Evolutionary conservation across 2,888 invertebrate species (phyloP), one percentile per base, ranked within the genome.

Genomic region (Eristalis intricaria): DNA sequence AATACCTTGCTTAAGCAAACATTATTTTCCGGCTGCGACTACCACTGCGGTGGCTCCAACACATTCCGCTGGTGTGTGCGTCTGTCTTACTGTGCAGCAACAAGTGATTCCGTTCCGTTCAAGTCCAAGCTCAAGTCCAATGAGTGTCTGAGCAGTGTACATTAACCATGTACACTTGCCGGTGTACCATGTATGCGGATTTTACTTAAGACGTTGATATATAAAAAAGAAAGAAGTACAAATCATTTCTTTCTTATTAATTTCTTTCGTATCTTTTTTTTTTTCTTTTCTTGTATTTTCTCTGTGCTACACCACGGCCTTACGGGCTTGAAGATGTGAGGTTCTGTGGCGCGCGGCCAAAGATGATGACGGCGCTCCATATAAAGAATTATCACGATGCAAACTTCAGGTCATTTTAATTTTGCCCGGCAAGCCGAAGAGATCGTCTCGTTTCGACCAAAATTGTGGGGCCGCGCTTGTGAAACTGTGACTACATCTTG

Each of bases 391-490:
- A 88, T 87, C 85, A 88, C 89, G 86, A 86, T 84, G 85, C 86
- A 89, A 89, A 89, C 74, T 87, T 88, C 71, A 89, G 90, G 90
- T 90, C 90, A 90, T 89, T 90, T 89, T 86, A 88, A 89, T 89
- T 89, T 89, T 68, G 88, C 77, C 89, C 79, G 78, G 79, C 86
- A 84, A 78, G 85, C 88, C 60, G 89, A 71, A 88, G 85, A 89
- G 84, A 88, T 82, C 79, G 74, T 13, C 79, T 68, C 32, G 40
- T 77, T 63, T 26, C 64, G 40, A 63, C 23, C 22, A 64, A 64
- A 58, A 66, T 70, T 35, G n/a, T 64, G 32, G 64, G 19, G 32
- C 35, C 79, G 71, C 73, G 66, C 19, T 73, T 50, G 26, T 66
- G 66, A 76, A 63, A 26, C 23, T 40, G 38, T 64, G 22, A 1